Evolutionary conservation across 2,797 vertebrate species (phyloP).

Genomic region (Brachymystax lenok): DNA sequence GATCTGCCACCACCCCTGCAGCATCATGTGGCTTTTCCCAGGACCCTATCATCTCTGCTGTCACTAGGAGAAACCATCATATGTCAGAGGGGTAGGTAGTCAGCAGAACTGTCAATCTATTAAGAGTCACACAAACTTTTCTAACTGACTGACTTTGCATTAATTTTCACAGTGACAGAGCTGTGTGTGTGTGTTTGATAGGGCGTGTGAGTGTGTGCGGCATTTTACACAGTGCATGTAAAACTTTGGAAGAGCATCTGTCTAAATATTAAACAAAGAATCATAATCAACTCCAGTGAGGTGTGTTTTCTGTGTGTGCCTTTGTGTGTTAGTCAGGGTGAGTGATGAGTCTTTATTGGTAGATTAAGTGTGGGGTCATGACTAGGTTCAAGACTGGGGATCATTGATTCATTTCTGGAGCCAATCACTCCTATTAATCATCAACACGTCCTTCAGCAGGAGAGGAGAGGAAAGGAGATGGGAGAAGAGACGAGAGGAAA

Average conservation of each 20-base stretch:
- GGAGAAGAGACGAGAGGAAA: slow-evolving; percentile 19
- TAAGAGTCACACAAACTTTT: neutral
- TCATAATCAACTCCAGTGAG: too few relatives aligned
- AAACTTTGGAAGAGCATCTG: neutral
- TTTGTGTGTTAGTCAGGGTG: neutral
- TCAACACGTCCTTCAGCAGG: slow-evolving; percentile 3
- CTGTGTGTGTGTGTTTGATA: neutral
- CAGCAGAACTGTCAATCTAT: neutral
- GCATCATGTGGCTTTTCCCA: slow-evolving; percentile 6
- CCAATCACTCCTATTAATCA: neutral
- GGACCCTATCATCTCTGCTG: neutral
- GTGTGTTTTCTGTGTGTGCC: neutral
- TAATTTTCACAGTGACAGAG: neutral
- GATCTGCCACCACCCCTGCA: slow-evolving; percentile 3
- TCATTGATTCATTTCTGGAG: neutral
- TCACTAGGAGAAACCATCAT: slow-evolving; percentile 2
- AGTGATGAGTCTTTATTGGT: slow-evolving; percentile 4
- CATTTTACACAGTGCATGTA: neutral
- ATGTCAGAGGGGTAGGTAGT: neutral
- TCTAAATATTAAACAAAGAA: slow-evolving; percentile 3
- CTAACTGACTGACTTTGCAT: neutral
- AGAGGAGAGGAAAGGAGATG: neutral
- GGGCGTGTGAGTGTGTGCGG: neutral
- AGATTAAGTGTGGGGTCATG: neutral
- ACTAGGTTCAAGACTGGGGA: neutral